These are phyloP conservation scores for Zygogramma bicolorata DNA, from an alignment of 2,888 invertebrate genomes.

Conservation along the genomic window DNA sequence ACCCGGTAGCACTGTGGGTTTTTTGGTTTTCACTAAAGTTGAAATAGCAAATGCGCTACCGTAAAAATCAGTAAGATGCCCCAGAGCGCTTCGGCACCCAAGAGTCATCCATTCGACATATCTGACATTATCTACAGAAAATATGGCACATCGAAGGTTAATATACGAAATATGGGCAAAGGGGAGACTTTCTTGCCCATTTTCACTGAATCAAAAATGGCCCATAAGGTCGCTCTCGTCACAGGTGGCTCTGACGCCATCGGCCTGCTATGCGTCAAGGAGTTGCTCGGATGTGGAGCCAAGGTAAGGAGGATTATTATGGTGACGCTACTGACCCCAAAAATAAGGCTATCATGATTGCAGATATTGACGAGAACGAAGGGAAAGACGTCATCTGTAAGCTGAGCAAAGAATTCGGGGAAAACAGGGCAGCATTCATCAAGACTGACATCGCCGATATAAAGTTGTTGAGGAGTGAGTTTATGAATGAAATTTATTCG, in stretches of 20 bases:
- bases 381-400: conserved; percentile 75
- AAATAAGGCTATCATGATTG: conserved; percentile 55
- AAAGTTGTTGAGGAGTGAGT: conserved; percentile 76
- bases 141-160: neutral
- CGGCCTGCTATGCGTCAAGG: conserved; percentile 66
- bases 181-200: conserved; percentile 5
- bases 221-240: conserved; percentile 59
- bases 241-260: conserved; percentile 70
- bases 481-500: neutral
- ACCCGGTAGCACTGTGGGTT: too few species aligned
- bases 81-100: too few species aligned
- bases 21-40: too few species aligned
- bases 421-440: conserved; percentile 76
- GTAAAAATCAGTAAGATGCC: too few species aligned
- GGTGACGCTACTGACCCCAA: conserved; percentile 36
- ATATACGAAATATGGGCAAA: neutral
- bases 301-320: conserved; percentile 49
- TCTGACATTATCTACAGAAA: neutral
- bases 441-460: conserved; percentile 79
- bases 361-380: conserved; percentile 50
- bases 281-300: conserved; percentile 65
- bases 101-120: too few species aligned
- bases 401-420: conserved; percentile 73
- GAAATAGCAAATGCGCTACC: too few species aligned
- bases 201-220: neutral